Base-by-base conservation (phyloP, 2,888 invertebrate genomes). In the Tetanocera ferruginea region DNA sequence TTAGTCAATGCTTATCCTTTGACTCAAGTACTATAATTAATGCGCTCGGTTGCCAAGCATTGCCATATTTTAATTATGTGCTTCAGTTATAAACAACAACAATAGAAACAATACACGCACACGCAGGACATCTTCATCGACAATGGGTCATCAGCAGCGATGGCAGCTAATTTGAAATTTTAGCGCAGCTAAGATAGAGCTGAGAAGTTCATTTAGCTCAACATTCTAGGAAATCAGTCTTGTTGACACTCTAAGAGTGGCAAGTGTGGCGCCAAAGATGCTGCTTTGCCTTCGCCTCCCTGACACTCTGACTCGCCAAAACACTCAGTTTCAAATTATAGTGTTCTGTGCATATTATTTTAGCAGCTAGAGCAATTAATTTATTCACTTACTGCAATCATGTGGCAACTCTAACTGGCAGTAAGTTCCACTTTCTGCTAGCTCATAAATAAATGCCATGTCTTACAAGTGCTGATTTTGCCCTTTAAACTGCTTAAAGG, bases 51-150 rank as follows among this genome's bases (percentile, higher is more conserved):
- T 66, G 52, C 52, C 34, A 28, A 66, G 64, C 17, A 66, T 75
- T 67, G 55, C 62, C 75, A 75, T 75, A 75, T 75, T 67, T 75
- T 75, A 75, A 75, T 75, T 52, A 69, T 69, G 28, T 69, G 51
- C 28, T 51, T 51, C 5, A 64, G 17, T 60, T 62, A 60, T 60
- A 43, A 73, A 73, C 73, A 60, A 73, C 73, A 60, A 62, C 9
- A 43, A 17, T n/a, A 52, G 23, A 25, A 9, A n/a, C 25, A 25
- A 19, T 0, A 9, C 3, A 1, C 49, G 14, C 14, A 14, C 11
- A 19, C 37, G 34, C 34, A 57, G 34, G 52, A 70, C 31, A 55
- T 55, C 55, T n/a, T 71, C 72, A 37, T 19, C 31, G 72, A 11
- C 25, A 49, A 17, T 6, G 23, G 2, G 49, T 17, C 14, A 9